Base-by-base conservation (phyloP, 64 coral and sea anemone species). In the Trachythela sp. region DNA sequence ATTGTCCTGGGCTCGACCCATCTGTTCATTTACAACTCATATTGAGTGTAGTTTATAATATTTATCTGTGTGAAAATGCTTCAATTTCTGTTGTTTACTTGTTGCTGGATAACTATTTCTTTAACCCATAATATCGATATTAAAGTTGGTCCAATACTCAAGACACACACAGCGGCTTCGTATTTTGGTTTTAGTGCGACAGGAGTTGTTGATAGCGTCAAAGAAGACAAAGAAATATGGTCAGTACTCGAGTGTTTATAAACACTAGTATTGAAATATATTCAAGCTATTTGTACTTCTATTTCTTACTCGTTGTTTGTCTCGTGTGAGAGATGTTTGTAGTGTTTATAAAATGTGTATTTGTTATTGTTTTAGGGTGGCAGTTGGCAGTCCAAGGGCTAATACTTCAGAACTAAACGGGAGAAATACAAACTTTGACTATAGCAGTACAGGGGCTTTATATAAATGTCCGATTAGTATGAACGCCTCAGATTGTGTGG, bases 101-200 rank as follows among this genome's bases (percentile, higher is more conserved):
- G 20, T 39, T 80, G 75, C 37, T 80, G 33, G 31, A 80, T 80
- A 80, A 9, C 75, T 9, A 37, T 37, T 38, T 80, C 20, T 80
- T 80, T 80, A 1, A 2, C 33, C 27, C 31, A 80, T 36, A 80
- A 80, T 35, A 39, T 80, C 14, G 33, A 37, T 80, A 80, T 39
- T 30, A 35, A 80, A 80, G 75, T 80, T 38, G 37, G 75, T 35
- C 75, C 75, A 36, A 80, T 80, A 35, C 37, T 80, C 20, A 80
- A 80, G 34, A 80, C 14, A 80, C 15, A 39, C 30, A 15, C 20
- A 7, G 37, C 75, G 37, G 31, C 1, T 0, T 80, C 75, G 17
- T 80, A 80, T 36, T 80, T 80, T 39, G 75, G 75, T 80, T 80
- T 37, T 39, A 80, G 75, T 39, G 75, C 37, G 75, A 80, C 75